Percentiles rank a stretch among this genome's conserved stretches.
phyloP scores from a whole-genome alignment of 1,140 invertebrate species.

The Euwallacea fornicatus region DNA sequence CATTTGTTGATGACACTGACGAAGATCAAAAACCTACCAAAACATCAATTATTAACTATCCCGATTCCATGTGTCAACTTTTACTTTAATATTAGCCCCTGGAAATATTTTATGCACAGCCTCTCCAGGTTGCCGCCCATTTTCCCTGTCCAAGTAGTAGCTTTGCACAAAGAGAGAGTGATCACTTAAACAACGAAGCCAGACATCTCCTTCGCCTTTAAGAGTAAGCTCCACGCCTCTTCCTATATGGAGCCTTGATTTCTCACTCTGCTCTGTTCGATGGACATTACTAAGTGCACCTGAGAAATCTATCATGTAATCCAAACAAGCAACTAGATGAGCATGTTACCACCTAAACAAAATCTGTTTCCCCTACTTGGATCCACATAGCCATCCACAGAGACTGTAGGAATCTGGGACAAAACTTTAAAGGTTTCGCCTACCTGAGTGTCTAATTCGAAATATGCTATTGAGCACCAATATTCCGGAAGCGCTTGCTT shows the following conservation, averaged over 20 bases:
- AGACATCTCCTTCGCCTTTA: slow-evolving; percentile 94
- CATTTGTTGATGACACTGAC: slow-evolving; percentile 96
- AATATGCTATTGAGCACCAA: slow-evolving; percentile 99
- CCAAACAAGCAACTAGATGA: background rate
- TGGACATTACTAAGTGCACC: slow-evolving; percentile 98
- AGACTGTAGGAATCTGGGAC: slow-evolving; percentile 88
- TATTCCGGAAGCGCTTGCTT: slow-evolving; percentile 90
- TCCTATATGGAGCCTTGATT: slow-evolving; percentile 75
- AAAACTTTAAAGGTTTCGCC: slow-evolving; percentile 99
- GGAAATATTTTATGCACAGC: slow-evolving; percentile 99
- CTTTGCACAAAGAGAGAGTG: slow-evolving; percentile 99
- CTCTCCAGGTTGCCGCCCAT: slow-evolving; percentile 92
- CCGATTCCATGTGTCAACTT: background rate
- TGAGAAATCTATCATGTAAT: slow-evolving; percentile 13
- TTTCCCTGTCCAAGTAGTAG: slow-evolving; percentile 95
- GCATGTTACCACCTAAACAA: slow-evolving; percentile 64
- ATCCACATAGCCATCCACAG: slow-evolving; percentile 97
- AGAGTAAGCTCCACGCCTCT: slow-evolving; percentile 94
- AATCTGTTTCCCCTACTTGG: slow-evolving; percentile 93
- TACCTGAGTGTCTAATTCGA: slow-evolving; percentile 97
- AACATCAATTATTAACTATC: background rate
- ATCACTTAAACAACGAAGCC: slow-evolving; percentile 92
- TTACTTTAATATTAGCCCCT: slow-evolving; percentile 92
- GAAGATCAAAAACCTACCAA: slow-evolving; percentile 85
- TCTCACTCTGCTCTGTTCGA: slow-evolving; percentile 90